Evolutionary conservation across 2,797 vertebrate species (phyloP).

Genomic region (Champsocephalus esox): DNA sequence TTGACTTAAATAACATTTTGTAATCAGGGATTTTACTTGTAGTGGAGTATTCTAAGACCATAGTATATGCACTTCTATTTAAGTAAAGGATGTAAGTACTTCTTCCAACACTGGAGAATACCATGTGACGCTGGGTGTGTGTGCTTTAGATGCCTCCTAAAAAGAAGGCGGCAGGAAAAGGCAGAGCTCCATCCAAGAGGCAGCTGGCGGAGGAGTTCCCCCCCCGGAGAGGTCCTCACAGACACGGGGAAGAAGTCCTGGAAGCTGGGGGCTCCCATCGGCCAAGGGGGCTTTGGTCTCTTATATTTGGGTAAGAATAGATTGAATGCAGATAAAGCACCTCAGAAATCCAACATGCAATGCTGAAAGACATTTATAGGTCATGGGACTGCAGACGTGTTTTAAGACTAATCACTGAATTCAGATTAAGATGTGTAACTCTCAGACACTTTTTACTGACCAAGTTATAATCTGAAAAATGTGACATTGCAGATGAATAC

Average conservation of each 20-base stretch:
- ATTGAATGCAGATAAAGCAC: no score
- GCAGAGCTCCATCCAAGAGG: conserved; percentile 88
- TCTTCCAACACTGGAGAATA: no score
- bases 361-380: not conserved
- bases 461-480: not conserved
- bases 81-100: no score
- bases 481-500: not conserved
- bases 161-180: conserved; percentile 81
- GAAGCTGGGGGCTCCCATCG: conserved; percentile 91
- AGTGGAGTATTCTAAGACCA: no score
- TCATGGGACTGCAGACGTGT: not conserved
- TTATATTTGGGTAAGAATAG: conserved; percentile 91
- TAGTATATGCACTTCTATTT: no score
- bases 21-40: no score
- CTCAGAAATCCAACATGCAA: not conserved
- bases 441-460: not conserved
- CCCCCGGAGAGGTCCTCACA: conserved; percentile 89
- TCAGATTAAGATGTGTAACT: not conserved
- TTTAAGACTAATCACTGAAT: not conserved
- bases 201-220: conserved; percentile 93
- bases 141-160: conserved; percentile 88
- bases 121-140: not conserved
- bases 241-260: conserved; percentile 91
- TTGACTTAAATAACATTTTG: no score
- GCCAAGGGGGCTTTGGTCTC: conserved; percentile 96